Evolutionary conservation across 2,888 invertebrate genomes (phyloP).

Genomic region (Epinotia brunnichana): DNA sequence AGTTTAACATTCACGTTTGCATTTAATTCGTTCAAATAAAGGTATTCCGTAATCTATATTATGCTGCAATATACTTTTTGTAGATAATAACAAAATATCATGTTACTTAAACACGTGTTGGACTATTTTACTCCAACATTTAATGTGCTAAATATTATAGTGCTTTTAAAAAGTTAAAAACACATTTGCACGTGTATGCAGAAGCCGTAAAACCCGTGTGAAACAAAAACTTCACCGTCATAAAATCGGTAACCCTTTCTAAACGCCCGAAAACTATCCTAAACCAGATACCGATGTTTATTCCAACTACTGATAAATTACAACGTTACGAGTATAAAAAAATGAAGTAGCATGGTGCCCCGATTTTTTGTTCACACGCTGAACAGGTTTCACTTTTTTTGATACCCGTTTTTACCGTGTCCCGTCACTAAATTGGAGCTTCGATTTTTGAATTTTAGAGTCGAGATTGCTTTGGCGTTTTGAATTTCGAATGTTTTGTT

Average conservation of each 20-base stretch:
- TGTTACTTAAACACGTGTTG: no score
- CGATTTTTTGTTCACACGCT: slow-evolving; percentile 62
- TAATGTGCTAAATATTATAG: neutral
- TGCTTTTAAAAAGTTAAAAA: slow-evolving; percentile 2
- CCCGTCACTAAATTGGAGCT: slow-evolving; percentile 13
- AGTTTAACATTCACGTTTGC: no score
- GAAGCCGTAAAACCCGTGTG: slow-evolving; percentile 19
- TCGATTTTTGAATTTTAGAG: slow-evolving; percentile 39
- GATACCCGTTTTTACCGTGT: slow-evolving; percentile 44
- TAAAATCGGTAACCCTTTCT: slow-evolving; percentile 38
- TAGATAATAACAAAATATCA: no score
- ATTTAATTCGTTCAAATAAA: no score
- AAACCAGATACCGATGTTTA: slow-evolving; percentile 49
- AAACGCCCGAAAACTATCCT: slow-evolving; percentile 35
- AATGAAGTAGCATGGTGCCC: slow-evolving; percentile 58
- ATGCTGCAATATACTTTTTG: no score
- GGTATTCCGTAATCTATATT: neutral
- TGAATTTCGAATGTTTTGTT: slow-evolving; percentile 45
- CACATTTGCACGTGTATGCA: slow-evolving; percentile 24
- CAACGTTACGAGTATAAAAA: slow-evolving; percentile 50
- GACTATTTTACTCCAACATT: neutral
- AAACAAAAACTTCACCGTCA: slow-evolving; percentile 13
- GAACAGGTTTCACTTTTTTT: slow-evolving; percentile 56
- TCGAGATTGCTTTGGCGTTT: slow-evolving; percentile 34
- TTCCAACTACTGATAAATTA: slow-evolving; percentile 57